Percentiles rank a stretch among this genome's conserved stretches.
phyloP scores from a whole-genome alignment of 2,797 vertebrate species.

The Morelia viridis region DNA sequence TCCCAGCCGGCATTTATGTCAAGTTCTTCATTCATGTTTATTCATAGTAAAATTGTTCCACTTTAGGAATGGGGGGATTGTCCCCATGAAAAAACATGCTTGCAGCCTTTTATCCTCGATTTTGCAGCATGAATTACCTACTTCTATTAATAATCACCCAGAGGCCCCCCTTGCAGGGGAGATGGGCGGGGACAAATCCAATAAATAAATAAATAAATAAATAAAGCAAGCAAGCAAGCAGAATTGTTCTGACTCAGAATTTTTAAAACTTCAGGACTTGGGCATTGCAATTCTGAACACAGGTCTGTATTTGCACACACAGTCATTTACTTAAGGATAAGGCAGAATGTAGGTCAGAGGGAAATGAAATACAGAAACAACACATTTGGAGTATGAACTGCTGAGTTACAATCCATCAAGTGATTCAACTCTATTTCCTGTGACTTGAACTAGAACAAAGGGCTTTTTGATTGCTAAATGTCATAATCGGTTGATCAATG shows the following conservation, averaged over 20 bases:
- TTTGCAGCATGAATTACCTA: background rate
- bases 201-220: too few species aligned
- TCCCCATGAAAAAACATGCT: background rate
- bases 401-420: background rate
- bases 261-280: background rate
- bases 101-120: background rate
- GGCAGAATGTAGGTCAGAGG: background rate
- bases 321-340: background rate
- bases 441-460: background rate
- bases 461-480: background rate
- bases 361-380: background rate
- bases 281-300: background rate
- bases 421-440: background rate
- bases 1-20: background rate
- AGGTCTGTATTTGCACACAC: background rate
- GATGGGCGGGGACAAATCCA: too few species aligned
- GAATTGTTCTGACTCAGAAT: background rate
- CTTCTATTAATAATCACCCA: background rate
- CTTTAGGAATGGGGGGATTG: background rate
- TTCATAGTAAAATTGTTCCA: background rate
- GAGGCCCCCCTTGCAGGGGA: too few species aligned
- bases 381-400: background rate
- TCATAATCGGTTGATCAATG: background rate
- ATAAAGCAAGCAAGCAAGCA: too few species aligned
- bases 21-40: background rate